Evolutionary conservation across 2,888 invertebrate genomes (phyloP).

Genomic region (Mimachlamys varia): DNA sequence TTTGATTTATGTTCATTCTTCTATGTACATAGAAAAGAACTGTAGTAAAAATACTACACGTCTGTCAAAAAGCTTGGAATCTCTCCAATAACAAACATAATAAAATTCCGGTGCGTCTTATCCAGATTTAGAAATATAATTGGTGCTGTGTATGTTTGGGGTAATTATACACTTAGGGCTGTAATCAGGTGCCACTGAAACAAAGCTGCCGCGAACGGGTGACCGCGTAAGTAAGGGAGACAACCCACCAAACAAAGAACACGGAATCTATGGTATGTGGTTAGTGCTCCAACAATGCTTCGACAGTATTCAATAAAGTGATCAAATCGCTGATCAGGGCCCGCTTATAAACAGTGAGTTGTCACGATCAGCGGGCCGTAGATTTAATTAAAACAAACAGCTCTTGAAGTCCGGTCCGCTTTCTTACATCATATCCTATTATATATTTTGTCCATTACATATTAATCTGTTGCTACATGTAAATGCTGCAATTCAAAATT

Average conservation of each 20-base stretch:
- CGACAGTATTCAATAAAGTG: slow-evolving; percentile 3
- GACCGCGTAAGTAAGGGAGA: slow-evolving; percentile 5
- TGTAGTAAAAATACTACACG: neutral
- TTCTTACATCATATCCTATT: neutral
- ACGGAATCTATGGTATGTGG: neutral
- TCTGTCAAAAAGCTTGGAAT: slow-evolving; percentile 31
- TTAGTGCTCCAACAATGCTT: slow-evolving; percentile 6
- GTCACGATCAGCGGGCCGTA: neutral
- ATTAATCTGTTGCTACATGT: no score
- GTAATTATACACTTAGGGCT: neutral
- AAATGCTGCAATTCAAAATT: no score
- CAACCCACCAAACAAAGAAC: neutral
- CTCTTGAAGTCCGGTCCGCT: neutral
- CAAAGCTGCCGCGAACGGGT: neutral
- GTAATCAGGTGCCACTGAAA: slow-evolving; percentile 31
- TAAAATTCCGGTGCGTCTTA: neutral
- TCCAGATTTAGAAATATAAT: slow-evolving; percentile 33
- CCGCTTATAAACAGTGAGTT: neutral
- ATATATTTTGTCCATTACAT: neutral
- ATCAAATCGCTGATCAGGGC: neutral
- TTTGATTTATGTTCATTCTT: neutral
- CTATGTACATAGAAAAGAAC: slow-evolving; percentile 16
- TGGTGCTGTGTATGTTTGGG: slow-evolving; percentile 1
- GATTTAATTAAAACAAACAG: neutral
- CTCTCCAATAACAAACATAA: neutral